These are phyloP conservation scores for Anguilla anguilla DNA, from an alignment of 2,797 vertebrate species.

Conservation along the genomic window DNA sequence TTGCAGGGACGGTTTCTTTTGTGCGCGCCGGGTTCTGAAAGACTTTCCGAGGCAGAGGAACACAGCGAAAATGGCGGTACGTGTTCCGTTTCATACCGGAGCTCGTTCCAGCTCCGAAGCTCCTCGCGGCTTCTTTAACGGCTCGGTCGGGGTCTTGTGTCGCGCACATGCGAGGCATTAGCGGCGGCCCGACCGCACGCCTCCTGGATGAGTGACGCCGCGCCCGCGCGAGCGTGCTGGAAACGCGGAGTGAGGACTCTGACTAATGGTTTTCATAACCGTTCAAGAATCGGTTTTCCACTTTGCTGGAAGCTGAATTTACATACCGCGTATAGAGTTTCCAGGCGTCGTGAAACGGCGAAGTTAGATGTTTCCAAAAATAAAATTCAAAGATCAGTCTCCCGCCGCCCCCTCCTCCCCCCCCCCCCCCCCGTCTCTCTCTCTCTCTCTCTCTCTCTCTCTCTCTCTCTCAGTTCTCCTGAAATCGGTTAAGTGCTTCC, in stretches of 20 bases:
- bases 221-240: not conserved
- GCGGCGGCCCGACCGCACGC: not conserved
- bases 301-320: conserved; percentile 18
- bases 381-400: conserved; percentile 14
- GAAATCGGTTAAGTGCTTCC: conserved; percentile 21
- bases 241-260: not conserved
- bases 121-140: conserved; percentile 6
- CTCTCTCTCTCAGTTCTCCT: not conserved
- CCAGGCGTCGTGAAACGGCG: not conserved
- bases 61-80: too few relatives aligned
- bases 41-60: not conserved
- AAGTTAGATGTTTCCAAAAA: conserved; percentile 3
- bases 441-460: not conserved
- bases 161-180: conserved; percentile 36
- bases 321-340: conserved; percentile 6
- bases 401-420: not conserved
- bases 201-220: conserved; percentile 13
- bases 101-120: not conserved
- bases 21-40: not conserved
- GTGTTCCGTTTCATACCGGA: conserved; percentile 5
- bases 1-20: not conserved
- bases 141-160: not conserved
- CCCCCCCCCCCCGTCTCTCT: too few relatives aligned
- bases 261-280: conserved; percentile 10
- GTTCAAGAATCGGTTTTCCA: conserved; percentile 1